Evolutionary conservation across 92 coral and sea anemone species (phyloP).

Genomic region (Actinostola sp.): DNA sequence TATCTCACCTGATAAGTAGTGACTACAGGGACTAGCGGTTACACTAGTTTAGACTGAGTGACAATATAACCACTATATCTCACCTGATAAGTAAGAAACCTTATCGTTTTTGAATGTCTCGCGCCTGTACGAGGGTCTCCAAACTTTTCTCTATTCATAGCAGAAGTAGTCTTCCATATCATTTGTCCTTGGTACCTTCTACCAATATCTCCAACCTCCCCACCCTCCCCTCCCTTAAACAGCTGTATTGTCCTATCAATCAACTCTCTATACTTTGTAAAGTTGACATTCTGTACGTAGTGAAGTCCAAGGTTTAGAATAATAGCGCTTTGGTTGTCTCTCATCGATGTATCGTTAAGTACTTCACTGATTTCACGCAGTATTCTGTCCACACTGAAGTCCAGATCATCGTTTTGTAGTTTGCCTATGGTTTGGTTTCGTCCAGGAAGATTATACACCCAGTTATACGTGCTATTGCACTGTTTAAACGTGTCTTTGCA

Average conservation of each 20-base stretch:
- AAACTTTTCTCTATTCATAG: constrained; percentile 78
- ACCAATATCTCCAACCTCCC: constrained; percentile 40
- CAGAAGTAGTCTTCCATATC: constrained; percentile 90
- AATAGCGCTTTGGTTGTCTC: constrained; percentile 49
- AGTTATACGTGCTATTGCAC: constrained; percentile 76
- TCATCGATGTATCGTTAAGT: constrained; percentile 43
- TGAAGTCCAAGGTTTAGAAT: constrained; percentile 83
- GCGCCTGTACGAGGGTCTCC: constrained; percentile 84
- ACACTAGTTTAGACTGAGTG: no score
- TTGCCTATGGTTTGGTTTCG: constrained; percentile 74
- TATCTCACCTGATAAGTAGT: no score
- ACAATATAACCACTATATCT: no score
- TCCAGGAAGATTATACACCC: constrained; percentile 71
- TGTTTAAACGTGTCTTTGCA: constrained; percentile 58
- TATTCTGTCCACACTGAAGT: constrained; percentile 64
- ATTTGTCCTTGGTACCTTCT: constrained; percentile 53
- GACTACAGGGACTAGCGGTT: no score
- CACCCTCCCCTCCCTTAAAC: constrained; percentile 57
- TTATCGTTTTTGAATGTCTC: constrained; percentile 60
- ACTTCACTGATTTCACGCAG: constrained; percentile 61
- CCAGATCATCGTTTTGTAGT: constrained; percentile 66
- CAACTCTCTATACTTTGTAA: constrained; percentile 55
- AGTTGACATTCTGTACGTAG: constrained; percentile 82
- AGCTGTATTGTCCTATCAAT: constrained; percentile 65
- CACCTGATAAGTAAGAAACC: constrained; percentile 90